Evolutionary conservation across 2,797 vertebrate genomes (phyloP).

Genomic region (Vireo griseus): DNA sequence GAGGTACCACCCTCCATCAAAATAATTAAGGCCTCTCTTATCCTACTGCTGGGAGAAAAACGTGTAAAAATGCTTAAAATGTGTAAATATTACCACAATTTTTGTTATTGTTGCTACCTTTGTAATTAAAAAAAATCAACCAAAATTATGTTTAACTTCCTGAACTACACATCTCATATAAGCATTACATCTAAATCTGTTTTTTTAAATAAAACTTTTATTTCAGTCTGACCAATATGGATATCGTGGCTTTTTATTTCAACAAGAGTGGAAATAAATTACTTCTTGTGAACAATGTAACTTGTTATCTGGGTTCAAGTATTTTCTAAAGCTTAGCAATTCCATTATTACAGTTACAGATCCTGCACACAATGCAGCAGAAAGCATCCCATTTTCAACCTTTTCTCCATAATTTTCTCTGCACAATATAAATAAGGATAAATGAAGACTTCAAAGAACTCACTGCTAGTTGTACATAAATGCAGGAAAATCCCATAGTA

Average conservation of each 20-base stretch:
- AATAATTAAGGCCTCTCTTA: not conserved
- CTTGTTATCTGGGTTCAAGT: not conserved
- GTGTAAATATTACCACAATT: not conserved
- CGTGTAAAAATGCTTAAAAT: not conserved
- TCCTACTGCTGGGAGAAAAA: not conserved
- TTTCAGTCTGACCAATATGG: not conserved
- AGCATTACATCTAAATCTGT: not conserved
- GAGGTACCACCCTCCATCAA: not conserved
- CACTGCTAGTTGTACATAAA: not conserved
- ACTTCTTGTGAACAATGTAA: not conserved
- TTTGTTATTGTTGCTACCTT: not conserved
- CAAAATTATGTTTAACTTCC: conserved; percentile 2
- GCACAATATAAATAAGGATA: not conserved
- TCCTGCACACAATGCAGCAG: not conserved
- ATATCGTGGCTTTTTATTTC: not conserved
- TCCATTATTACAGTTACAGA: not conserved
- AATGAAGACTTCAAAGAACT: not conserved
- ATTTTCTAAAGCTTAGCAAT: not conserved
- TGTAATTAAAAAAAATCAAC: not conserved
- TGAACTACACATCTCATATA: not conserved
- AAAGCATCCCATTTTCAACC: not conserved
- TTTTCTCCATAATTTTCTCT: not conserved
- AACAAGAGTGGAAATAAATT: not conserved
- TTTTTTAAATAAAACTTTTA: not conserved
- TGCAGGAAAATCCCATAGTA: not conserved